Evolutionary conservation across 2,888 invertebrate genomes (phyloP).

Genomic region (Chelonus formosanus): DNA sequence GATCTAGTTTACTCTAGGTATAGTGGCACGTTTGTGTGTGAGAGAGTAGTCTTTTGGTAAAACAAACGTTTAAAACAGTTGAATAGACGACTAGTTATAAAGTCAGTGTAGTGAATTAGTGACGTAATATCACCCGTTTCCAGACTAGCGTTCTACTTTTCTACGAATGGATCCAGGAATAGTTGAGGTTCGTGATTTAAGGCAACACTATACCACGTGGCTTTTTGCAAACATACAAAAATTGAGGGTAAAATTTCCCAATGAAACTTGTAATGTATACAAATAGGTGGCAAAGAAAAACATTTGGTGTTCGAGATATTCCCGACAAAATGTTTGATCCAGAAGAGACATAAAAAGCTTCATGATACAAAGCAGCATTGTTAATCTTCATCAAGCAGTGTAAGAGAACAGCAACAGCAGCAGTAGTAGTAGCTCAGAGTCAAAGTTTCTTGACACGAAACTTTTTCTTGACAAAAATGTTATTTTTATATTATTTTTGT

Average conservation of each 20-base stretch:
- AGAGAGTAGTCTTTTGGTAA: too few relatives aligned
- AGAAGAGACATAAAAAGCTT: slow-evolving; percentile 11
- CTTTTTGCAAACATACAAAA: slow-evolving; percentile 32
- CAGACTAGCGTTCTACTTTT: slow-evolving; percentile 25
- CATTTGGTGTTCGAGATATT: slow-evolving; percentile 14
- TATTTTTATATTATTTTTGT: too few relatives aligned
- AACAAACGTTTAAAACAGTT: too few relatives aligned
- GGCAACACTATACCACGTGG: slow-evolving; percentile 25
- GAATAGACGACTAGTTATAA: background rate
- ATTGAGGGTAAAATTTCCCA: slow-evolving; percentile 4
- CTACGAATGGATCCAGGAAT: slow-evolving; percentile 31
- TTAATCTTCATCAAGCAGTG: slow-evolving; percentile 1
- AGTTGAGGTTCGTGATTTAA: slow-evolving; percentile 7
- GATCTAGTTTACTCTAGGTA: too few relatives aligned
- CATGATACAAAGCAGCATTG: slow-evolving; percentile 21
- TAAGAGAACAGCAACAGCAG: background rate
- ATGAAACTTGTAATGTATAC: background rate
- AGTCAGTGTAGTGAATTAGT: slow-evolving; percentile 4
- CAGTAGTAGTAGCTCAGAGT: background rate
- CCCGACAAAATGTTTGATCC: slow-evolving; percentile 23
- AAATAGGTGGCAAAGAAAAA: slow-evolving; percentile 19
- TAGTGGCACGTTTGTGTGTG: too few relatives aligned
- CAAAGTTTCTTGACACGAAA: background rate
- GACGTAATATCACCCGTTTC: slow-evolving; percentile 15
- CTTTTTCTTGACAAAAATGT: background rate